Evolutionary conservation across 2,888 invertebrate genomes (phyloP).

Genomic region (Ophioninae sp.): DNA sequence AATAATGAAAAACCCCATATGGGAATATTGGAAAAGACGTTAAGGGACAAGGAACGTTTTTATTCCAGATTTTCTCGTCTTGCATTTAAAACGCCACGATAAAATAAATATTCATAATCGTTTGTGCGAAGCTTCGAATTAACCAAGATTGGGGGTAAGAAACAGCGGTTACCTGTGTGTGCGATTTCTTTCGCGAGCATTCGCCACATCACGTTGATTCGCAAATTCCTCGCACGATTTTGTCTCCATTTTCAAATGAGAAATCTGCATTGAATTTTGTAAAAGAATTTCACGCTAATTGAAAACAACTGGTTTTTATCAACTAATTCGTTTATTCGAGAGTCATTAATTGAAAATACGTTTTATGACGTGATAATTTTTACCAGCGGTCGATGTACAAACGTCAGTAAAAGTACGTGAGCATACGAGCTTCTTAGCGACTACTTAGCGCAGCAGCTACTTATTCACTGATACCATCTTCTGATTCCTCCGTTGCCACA

Average conservation of each 20-base stretch:
- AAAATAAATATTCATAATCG: too few species aligned
- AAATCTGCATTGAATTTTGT: too few species aligned
- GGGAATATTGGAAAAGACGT: too few species aligned
- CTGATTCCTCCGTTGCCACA: neutral
- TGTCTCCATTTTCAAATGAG: constrained; percentile 52
- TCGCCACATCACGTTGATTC: constrained; percentile 89
- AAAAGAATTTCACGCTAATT: neutral
- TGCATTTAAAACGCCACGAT: too few species aligned
- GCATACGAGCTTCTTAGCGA: neutral
- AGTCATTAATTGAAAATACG: neutral
- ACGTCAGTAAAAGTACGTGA: neutral
- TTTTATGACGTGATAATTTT: neutral
- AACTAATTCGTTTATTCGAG: neutral
- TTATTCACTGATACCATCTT: neutral
- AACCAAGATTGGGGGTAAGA: neutral
- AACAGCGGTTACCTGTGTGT: constrained; percentile 88
- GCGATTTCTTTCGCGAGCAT: constrained; percentile 90
- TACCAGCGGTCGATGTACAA: neutral
- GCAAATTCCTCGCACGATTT: constrained; percentile 75
- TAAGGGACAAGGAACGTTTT: too few species aligned
- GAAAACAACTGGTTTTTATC: neutral
- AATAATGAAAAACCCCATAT: too few species aligned
- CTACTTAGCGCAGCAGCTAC: neutral
- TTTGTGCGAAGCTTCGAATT: too few species aligned
- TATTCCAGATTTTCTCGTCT: too few species aligned